These are phyloP conservation scores for Trachymyrmex cornetzi DNA, from an alignment of 1,140 invertebrate species.

Conservation along the genomic window DNA sequence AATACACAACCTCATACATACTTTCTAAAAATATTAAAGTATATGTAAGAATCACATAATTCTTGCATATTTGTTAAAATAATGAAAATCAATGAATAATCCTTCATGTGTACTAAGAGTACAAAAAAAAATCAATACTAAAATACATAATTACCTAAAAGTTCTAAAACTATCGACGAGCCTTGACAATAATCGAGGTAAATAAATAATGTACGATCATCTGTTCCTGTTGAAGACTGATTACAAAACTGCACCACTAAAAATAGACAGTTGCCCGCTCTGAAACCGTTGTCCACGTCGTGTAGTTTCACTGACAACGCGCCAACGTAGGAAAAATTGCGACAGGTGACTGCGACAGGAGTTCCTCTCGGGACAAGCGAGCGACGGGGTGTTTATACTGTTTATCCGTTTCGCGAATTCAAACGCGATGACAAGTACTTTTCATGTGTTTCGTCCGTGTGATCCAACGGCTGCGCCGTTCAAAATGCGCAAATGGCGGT, in stretches of 20 bases:
- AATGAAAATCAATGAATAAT: neutral
- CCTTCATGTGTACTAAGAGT: too few species aligned
- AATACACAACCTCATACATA: too few species aligned
- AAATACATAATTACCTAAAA: neutral
- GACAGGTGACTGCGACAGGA: neutral
- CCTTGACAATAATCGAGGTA: too few species aligned
- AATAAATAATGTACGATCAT: neutral
- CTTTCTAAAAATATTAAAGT: too few species aligned
- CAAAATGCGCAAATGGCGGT: conserved; percentile 15
- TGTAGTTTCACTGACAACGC: neutral
- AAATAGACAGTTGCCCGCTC: neutral
- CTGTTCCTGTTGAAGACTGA: neutral
- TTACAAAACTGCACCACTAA: conserved; percentile 29
- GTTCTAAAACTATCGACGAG: neutral
- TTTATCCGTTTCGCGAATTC: neutral
- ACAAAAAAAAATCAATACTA: neutral
- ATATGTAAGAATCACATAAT: too few species aligned
- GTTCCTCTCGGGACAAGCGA: neutral
- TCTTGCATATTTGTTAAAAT: too few species aligned
- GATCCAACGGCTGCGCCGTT: conserved; percentile 39
- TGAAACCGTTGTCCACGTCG: neutral
- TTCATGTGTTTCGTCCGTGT: neutral
- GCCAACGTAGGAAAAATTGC: neutral
- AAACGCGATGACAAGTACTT: conserved; percentile 20
- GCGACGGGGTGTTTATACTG: too few species aligned